These are phyloP conservation scores for Ostrea edulis DNA, from an alignment of 1,140 invertebrate species.

Conservation along the genomic window DNA sequence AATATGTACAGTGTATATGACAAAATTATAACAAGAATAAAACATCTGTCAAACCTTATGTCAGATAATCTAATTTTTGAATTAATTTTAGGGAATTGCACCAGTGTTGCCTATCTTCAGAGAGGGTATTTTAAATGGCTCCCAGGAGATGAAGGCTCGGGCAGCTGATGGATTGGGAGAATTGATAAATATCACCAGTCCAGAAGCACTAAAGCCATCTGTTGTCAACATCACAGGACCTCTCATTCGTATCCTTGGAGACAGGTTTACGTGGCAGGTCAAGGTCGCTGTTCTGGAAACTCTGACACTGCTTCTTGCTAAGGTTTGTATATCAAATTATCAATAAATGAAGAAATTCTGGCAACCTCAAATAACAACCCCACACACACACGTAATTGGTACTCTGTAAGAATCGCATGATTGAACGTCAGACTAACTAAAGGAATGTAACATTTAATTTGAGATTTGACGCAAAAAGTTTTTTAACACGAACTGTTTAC, in stretches of 20 bases:
- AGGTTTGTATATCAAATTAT: constrained; percentile 65
- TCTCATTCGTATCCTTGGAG: constrained; percentile 97
- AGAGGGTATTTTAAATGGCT: constrained; percentile 96
- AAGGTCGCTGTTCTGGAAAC: constrained; percentile 98
- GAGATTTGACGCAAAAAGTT: too few species aligned
- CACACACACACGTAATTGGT: too few species aligned
- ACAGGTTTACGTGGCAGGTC: constrained; percentile 94
- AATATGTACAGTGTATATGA: too few species aligned
- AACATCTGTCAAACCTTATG: too few species aligned
- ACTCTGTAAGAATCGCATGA: too few species aligned
- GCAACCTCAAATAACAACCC: too few species aligned
- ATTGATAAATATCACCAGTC: constrained; percentile 90
- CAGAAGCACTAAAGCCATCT: constrained; percentile 91
- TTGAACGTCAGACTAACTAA: too few species aligned
- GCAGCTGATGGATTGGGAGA: constrained; percentile 96
- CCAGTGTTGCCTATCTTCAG: constrained; percentile 96
- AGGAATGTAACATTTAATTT: too few species aligned
- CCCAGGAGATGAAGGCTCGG: constrained; percentile 96
- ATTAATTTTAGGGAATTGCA: constrained; percentile 87
- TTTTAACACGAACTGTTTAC: too few species aligned
- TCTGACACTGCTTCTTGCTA: constrained; percentile 91
- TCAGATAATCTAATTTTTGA: background rate
- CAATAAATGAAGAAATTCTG: too few species aligned
- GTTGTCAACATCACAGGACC: constrained; percentile 98
- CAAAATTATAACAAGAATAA: too few species aligned